Conservation (phyloP, 2,888 invertebrate genomes). For the Caenorhabditis imperialis region DNA sequence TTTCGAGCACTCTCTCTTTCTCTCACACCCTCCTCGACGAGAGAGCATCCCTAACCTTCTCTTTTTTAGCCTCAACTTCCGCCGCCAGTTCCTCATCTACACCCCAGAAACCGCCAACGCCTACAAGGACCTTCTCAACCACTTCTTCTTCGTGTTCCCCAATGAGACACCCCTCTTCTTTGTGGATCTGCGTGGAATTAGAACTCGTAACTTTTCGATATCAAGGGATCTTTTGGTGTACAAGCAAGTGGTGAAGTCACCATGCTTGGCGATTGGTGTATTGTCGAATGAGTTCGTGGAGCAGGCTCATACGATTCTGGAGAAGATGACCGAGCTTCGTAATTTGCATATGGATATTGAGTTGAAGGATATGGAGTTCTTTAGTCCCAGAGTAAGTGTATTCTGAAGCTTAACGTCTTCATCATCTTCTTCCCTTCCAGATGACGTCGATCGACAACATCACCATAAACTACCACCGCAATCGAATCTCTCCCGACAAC, state of each 20-base stretch:
- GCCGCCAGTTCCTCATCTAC: slow-evolving; percentile 13
- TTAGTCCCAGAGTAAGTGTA: slow-evolving; percentile 11
- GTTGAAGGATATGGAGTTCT: slow-evolving; percentile 7
- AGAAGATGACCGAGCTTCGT: slow-evolving; percentile 17
- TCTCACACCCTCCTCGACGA: too few relatives aligned
- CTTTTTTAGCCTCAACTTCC: slow-evolving; percentile 14
- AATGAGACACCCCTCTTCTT: slow-evolving; percentile 18
- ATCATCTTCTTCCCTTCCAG: neutral
- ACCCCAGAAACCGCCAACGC: neutral
- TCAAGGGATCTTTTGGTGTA: neutral
- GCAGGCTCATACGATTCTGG: slow-evolving; percentile 17
- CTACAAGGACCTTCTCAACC: slow-evolving; percentile 10
- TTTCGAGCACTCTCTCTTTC: too few relatives aligned
- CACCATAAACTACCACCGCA: slow-evolving; percentile 5
- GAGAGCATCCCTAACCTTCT: too few relatives aligned
- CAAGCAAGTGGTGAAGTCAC: slow-evolving; percentile 3
- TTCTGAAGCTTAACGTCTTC: neutral
- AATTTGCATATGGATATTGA: slow-evolving; percentile 10
- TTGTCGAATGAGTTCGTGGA: slow-evolving; percentile 18
- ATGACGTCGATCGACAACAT: slow-evolving; percentile 20
- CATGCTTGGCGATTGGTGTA: slow-evolving; percentile 5
- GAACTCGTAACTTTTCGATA: neutral
- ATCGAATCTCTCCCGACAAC: slow-evolving; percentile 7
- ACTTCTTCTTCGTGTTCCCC: slow-evolving; percentile 20
- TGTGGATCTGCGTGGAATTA: slow-evolving; percentile 29